Conservation (phyloP, 2,797 vertebrate genomes). For the Megaceryle alcyon region DNA sequence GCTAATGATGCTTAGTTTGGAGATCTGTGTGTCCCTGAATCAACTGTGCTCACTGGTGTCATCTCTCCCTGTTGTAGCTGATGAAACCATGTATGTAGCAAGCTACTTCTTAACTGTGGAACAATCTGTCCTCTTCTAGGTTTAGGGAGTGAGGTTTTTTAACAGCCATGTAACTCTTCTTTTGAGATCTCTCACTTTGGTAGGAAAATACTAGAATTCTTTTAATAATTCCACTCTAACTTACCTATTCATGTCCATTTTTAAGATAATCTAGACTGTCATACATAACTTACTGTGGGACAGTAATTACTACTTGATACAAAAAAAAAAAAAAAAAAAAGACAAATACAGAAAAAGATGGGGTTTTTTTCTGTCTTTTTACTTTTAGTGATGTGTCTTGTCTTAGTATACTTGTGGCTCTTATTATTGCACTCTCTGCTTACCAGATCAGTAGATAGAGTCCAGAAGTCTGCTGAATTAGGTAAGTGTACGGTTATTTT, state of each 20-base stretch:
- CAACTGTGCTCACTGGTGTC: fast-evolving
- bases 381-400: not conserved
- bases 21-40: not conserved
- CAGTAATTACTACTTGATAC: not conserved
- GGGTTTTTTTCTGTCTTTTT: not conserved
- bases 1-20: not conserved
- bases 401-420: not conserved
- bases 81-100: not conserved
- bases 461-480: constrained; percentile 48
- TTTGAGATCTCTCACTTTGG: not conserved
- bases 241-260: not conserved
- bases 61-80: not conserved
- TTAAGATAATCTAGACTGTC: not conserved
- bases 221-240: not conserved
- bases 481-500: constrained; percentile 65
- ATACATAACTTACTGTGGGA: not conserved
- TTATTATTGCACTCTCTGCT: not conserved
- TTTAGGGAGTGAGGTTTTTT: not conserved
- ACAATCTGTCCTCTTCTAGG: not conserved
- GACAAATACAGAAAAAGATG: not conserved
- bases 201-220: not conserved
- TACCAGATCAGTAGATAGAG: not conserved
- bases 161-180: not conserved
- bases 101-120: not conserved
- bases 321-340: not conserved